Evolutionary conservation across 2,113 vertebrate species (phyloP), one percentile per base, ranked within the genome.

Genomic region (Cottus gobio): DNA sequence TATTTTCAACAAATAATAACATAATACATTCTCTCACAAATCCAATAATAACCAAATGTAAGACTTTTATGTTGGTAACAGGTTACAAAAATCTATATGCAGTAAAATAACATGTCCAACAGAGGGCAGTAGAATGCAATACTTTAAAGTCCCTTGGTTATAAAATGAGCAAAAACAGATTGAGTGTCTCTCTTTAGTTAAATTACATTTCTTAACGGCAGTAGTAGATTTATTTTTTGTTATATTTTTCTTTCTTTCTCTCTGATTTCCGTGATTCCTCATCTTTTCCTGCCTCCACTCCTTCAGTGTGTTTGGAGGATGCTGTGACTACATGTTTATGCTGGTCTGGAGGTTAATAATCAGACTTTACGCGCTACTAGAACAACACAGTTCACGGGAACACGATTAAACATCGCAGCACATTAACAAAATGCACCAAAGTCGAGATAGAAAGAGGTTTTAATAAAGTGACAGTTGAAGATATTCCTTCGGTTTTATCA

Each of bases 91-190:
- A 54, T 26, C 46, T n/a, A 44, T 11, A 0, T 71, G 76, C 56
- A 77, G 61, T 66, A 74, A 5, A 9, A 39, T 12, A 4, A 1
- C 3, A 0, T 5, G 46, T 3, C 90, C 92, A 90, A 13, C 76
- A 92, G 92, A 76, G 84, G 86, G 87, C 89, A 66, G 82, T 68
- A 24, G 39, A 76, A 63, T 36, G 48, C 28, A 52, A 79, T 4
- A 15, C 60, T 69, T 70, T 0, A 68, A 66, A 57, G 24, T 13
- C 34, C 16, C 6, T 2, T 62, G 26, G 24, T 60, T 70, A 24
- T n/a, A 63, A 79, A 75, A 31, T 15, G 36, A 26, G 30, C 18
- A 52, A 68, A 37, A 15, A 30, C 15, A 24, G n/a, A 66, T 26
- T 57, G 46, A n/a, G 13, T 60, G 54, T 57, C 26, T 39, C n/a